Evolutionary conservation across 2,797 vertebrate genomes (phyloP).

Genomic region (Zenarchopterus dispar): DNA sequence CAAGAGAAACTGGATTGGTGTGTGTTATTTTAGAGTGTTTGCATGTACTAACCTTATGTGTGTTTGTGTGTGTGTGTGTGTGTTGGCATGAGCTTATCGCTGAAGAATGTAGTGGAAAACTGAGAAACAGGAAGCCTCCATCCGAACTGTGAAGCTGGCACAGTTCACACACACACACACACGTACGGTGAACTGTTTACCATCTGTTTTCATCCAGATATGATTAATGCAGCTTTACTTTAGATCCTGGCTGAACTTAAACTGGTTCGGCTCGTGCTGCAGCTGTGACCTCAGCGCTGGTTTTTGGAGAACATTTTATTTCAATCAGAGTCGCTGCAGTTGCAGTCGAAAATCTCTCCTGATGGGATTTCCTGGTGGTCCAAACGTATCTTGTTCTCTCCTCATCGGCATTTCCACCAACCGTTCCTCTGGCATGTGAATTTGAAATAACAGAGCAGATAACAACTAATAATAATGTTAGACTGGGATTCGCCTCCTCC

Average conservation of each 20-base stretch:
- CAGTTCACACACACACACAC: slow-evolving; percentile 20
- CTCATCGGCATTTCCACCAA: not conserved
- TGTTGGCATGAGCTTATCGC: slow-evolving; percentile 70
- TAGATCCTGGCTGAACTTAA: not conserved
- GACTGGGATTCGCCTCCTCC: not conserved
- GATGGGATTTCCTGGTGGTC: slow-evolving; percentile 14
- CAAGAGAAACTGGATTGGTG: slow-evolving; percentile 21
- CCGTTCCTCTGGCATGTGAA: no score
- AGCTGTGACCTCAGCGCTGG: slow-evolving; percentile 20
- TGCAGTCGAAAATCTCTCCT: not conserved
- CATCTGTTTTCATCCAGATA: slow-evolving; percentile 13
- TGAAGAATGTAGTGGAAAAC: slow-evolving; percentile 80
- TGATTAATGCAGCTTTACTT: slow-evolving; percentile 18
- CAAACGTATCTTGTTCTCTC: slow-evolving; percentile 2
- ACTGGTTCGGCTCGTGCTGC: slow-evolving; percentile 12
- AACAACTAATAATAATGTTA: not conserved
- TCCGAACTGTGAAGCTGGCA: slow-evolving; percentile 54
- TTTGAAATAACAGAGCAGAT: no score
- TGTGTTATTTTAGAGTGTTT: slow-evolving; percentile 13
- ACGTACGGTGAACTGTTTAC: not conserved
- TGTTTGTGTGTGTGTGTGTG: slow-evolving; percentile 27
- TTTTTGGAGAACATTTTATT: not conserved
- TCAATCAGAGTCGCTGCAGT: no score
- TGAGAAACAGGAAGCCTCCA: slow-evolving; percentile 81
- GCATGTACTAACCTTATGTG: slow-evolving; percentile 37